Conservation (phyloP, 64 coral and sea anemone species). For the Hydrozoanthus tunicans region DNA sequence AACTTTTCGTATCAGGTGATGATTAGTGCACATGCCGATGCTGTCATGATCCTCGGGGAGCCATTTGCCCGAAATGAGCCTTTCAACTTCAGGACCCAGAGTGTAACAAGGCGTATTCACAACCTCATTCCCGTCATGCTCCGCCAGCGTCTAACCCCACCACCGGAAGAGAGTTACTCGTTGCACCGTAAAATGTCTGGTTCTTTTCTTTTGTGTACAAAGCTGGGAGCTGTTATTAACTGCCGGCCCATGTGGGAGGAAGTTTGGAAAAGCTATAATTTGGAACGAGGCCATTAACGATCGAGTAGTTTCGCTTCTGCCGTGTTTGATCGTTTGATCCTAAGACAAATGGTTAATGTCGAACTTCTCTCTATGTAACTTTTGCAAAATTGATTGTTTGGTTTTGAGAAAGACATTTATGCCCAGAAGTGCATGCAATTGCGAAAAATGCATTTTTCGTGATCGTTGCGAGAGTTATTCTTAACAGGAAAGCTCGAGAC, state of each 20-base stretch:
- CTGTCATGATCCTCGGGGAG: constrained; percentile 96
- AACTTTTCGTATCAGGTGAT: constrained; percentile 58
- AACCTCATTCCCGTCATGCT: constrained; percentile 95
- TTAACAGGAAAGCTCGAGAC: no score
- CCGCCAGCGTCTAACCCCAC: constrained; percentile 93
- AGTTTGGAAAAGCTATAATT: constrained; percentile 81
- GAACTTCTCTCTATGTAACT: background rate
- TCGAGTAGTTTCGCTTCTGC: background rate
- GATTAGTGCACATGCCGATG: constrained; percentile 91
- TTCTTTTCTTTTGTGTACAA: constrained; percentile 90
- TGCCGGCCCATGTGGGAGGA: constrained; percentile 92
- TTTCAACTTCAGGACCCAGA: constrained; percentile 87
- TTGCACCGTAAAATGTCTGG: constrained; percentile 98
- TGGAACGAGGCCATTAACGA: background rate
- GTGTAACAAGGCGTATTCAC: constrained; percentile 86
- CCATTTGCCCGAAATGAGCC: constrained; percentile 69
- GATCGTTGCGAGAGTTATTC: no score
- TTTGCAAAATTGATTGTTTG: no score
- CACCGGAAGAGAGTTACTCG: constrained; percentile 96
- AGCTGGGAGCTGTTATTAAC: constrained; percentile 81
- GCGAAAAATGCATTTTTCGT: no score
- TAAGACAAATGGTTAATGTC: background rate
- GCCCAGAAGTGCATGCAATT: no score
- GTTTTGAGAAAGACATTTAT: no score
- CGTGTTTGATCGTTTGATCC: background rate